phyloP scores from a whole-genome alignment of 2,888 invertebrate genomes.

The Helicoverpa assulta region DNA sequence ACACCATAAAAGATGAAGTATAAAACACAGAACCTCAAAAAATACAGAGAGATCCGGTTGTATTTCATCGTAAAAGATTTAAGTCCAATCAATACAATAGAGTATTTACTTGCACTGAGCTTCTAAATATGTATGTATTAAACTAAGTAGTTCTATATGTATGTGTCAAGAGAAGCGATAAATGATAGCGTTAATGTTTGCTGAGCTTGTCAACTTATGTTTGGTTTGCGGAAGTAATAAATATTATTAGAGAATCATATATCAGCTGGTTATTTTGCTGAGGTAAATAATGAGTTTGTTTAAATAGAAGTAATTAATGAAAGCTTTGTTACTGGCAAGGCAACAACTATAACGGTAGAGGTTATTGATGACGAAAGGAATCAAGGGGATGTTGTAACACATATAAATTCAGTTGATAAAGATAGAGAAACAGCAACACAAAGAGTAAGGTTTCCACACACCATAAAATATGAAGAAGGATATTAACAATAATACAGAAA shows the following conservation, averaged over 20 bases:
- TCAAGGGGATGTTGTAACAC: too few species aligned
- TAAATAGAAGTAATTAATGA: neutral
- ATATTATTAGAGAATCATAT: slow-evolving; percentile 12
- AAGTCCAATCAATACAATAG: neutral
- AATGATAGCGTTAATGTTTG: slow-evolving; percentile 43
- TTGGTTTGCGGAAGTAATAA: slow-evolving; percentile 41
- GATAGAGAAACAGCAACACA: neutral
- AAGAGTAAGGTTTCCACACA: neutral
- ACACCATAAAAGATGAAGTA: too few species aligned
- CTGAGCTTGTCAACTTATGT: slow-evolving; percentile 29
- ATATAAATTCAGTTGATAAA: too few species aligned
- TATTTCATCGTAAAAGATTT: neutral
- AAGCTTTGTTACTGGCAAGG: slow-evolving; percentile 13
- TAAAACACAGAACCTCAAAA: neutral
- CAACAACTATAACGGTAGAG: neutral
- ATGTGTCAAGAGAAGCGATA: slow-evolving; percentile 26
- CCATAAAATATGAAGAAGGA: slow-evolving; percentile 5
- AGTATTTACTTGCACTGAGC: neutral
- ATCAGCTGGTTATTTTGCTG: slow-evolving; percentile 20
- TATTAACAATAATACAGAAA: slow-evolving; percentile 16
- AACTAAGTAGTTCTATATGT: neutral
- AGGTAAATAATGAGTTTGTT: slow-evolving; percentile 22
- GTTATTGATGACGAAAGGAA: too few species aligned
- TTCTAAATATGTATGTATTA: neutral
- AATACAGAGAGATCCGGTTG: neutral